Evolutionary conservation across 2,888 invertebrate species (phyloP).

Genomic region (Noctuana brunneofusca): DNA sequence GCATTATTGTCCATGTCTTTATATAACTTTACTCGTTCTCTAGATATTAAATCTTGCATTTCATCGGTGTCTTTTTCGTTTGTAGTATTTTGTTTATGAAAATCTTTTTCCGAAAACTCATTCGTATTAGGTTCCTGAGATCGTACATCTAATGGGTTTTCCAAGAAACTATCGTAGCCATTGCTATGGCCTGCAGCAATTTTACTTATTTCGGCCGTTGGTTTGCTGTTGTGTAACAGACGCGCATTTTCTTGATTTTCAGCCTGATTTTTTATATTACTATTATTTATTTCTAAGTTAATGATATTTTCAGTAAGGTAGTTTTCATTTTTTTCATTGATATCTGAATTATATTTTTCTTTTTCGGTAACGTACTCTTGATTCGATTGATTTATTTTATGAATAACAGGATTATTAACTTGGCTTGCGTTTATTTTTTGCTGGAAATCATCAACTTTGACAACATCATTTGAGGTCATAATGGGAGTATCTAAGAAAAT

Average conservation of each 20-base stretch:
- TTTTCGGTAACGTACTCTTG: constrained; percentile 8
- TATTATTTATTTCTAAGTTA: constrained; percentile 1
- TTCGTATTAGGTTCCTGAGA: not conserved
- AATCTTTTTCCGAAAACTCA: not conserved
- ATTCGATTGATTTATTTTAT: not conserved
- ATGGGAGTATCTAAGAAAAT: not conserved
- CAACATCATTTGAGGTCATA: not conserved
- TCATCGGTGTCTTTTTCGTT: not conserved
- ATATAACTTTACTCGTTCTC: not conserved
- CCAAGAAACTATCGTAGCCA: not conserved
- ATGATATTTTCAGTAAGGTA: constrained; percentile 14
- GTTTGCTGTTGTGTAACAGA: not conserved
- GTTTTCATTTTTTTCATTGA: constrained; percentile 20
- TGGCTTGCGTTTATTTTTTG: not conserved
- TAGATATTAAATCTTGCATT: constrained; percentile 3
- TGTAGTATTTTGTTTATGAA: not conserved
- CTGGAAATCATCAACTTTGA: not conserved
- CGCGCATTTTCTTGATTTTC: constrained; percentile 1
- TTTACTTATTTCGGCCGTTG: not conserved
- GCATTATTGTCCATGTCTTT: not conserved
- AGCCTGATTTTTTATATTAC: not conserved
- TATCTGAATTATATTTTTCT: constrained; percentile 23
- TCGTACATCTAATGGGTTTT: not conserved
- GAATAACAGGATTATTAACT: not conserved
- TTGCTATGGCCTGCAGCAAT: too few relatives aligned